A percentile compares a stretch with the other conserved stretches of the same genome.
These are phyloP conservation scores for Diabrotica virgifera DNA, from an alignment of 1,140 invertebrate species.

Conservation along the genomic window DNA sequence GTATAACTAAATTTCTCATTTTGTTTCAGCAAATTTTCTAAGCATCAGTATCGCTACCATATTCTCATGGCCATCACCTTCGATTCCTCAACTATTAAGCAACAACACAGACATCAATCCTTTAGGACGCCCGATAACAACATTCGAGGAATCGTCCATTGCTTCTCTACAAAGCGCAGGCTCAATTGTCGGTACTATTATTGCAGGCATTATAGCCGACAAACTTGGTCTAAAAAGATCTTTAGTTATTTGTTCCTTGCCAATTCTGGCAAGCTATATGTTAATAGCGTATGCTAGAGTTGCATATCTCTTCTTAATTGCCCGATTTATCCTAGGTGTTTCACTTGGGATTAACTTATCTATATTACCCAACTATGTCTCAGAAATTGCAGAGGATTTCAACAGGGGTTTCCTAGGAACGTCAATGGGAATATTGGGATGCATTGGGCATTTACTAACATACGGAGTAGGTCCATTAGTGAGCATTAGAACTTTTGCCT, in stretches of 20 bases:
- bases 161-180: slow-evolving; percentile 75
- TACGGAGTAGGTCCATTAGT: slow-evolving; percentile 61
- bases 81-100: slow-evolving; percentile 55
- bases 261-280: slow-evolving; percentile 47
- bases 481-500: slow-evolving; percentile 54
- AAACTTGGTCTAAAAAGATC: slow-evolving; percentile 50
- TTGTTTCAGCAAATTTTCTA: slow-evolving; percentile 60
- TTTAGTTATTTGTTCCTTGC: slow-evolving; percentile 44
- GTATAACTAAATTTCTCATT: no score
- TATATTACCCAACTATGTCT: slow-evolving; percentile 52
- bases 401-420: slow-evolving; percentile 50
- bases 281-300: slow-evolving; percentile 47
- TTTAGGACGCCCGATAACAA: slow-evolving; percentile 43
- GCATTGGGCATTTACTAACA: slow-evolving; percentile 37
- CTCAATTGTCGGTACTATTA: slow-evolving; percentile 52
- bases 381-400: slow-evolving; percentile 51
- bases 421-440: slow-evolving; percentile 58
- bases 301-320: slow-evolving; percentile 43
- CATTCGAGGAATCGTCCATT: slow-evolving; percentile 71
- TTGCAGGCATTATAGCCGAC: slow-evolving; percentile 44
- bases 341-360: slow-evolving; percentile 50
- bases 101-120: slow-evolving; percentile 33
- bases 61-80: slow-evolving; percentile 72
- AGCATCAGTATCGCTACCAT: slow-evolving; percentile 61
- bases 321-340: slow-evolving; percentile 50